A percentile compares a stretch with the other conserved stretches of the same genome.
phyloP scores from a whole-genome alignment of 37 sponge, comb jelly and placozoan species.

The Oopsacas minuta region DNA sequence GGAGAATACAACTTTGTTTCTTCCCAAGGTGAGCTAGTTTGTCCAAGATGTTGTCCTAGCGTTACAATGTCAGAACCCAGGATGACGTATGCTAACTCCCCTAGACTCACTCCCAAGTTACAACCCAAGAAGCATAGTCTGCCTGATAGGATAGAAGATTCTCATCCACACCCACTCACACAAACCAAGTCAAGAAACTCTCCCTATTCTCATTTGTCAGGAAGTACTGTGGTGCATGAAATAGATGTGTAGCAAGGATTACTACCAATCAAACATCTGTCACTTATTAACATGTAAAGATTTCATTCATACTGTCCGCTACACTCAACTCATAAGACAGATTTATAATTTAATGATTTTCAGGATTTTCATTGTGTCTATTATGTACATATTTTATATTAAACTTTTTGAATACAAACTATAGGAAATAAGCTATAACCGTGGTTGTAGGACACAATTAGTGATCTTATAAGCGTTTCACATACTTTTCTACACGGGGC shows the following conservation, averaged over 20 bases:
- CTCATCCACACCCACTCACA: neutral
- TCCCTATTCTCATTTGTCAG: neutral
- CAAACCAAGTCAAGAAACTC: neutral
- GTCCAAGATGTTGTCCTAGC: constrained; percentile 4
- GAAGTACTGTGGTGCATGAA: neutral
- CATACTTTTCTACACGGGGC: no score
- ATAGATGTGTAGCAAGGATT: neutral
- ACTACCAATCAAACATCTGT: neutral
- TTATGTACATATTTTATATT: no score
- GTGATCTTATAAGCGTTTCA: no score
- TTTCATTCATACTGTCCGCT: neutral
- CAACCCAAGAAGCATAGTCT: neutral
- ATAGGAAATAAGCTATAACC: no score
- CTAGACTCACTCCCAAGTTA: neutral
- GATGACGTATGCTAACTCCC: neutral
- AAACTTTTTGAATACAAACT: no score
- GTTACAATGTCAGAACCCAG: constrained; percentile 14
- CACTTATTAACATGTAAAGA: neutral
- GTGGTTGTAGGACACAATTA: no score
- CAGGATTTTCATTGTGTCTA: no score
- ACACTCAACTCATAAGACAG: no score
- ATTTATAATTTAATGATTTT: no score
- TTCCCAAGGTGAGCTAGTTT: neutral
- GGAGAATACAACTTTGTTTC: neutral
- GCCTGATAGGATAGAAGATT: constrained; percentile 7